Conservation (phyloP, 1,140 invertebrate genomes). For the Bemisia tabaci region DNA sequence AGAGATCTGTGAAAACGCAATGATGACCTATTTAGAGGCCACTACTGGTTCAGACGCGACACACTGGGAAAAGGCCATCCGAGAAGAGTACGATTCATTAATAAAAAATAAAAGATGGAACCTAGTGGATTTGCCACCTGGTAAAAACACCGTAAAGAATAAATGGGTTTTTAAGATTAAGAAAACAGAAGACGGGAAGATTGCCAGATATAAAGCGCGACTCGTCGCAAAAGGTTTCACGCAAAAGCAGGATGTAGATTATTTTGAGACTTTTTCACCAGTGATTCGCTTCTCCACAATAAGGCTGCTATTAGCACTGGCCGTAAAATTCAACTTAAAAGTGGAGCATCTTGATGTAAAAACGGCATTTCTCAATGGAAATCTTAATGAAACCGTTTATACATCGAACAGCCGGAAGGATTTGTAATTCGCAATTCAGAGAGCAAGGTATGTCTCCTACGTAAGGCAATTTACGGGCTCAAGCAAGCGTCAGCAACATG, state of each 20-base stretch:
- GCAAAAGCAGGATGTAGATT: constrained; percentile 23
- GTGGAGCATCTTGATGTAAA: constrained; percentile 30
- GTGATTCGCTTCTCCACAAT: constrained; percentile 27
- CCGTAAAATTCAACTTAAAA: constrained; percentile 26
- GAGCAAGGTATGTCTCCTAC: too few relatives aligned
- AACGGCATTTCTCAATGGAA: constrained; percentile 33
- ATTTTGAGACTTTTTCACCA: constrained; percentile 29
- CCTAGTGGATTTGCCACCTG: constrained; percentile 23
- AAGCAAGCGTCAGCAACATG: too few relatives aligned
- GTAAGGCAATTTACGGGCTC: too few relatives aligned
- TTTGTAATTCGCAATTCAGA: too few relatives aligned
- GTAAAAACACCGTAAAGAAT: too few relatives aligned
- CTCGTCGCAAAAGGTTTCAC: constrained; percentile 6
- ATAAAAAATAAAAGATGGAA: constrained; percentile 29
- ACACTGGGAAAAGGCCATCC: constrained; percentile 19
- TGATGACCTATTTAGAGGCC: too few relatives aligned
- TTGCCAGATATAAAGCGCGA: constrained; percentile 11
- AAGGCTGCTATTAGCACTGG: constrained; percentile 28
- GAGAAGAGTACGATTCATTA: constrained; percentile 25
- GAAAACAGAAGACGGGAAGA: constrained; percentile 17
- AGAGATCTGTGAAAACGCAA: too few relatives aligned
- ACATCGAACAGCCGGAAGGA: constrained; percentile 28
- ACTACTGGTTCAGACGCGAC: too few relatives aligned
- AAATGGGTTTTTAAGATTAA: constrained; percentile 20
- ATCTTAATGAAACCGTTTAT: constrained; percentile 30